Evolutionary conservation across 2,888 invertebrate species (phyloP).

Genomic region (Luffia ferchaultella): DNA sequence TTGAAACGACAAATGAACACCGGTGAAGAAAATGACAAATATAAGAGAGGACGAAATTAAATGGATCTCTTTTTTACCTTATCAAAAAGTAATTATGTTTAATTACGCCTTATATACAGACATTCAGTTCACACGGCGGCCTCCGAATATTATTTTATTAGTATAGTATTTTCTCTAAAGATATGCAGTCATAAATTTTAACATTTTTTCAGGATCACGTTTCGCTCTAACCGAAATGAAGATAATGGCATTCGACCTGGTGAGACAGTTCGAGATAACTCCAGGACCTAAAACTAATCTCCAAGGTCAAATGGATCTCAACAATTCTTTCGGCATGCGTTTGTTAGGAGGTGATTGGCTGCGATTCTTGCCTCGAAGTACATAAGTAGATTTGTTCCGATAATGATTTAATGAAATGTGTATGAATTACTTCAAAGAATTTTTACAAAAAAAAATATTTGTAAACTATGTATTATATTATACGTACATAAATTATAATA

Average conservation of each 20-base stretch:
- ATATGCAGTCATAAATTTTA: neutral
- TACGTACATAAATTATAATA: neutral
- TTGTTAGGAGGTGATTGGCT: constrained; percentile 35
- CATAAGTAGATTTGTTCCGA: neutral
- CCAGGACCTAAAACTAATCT: constrained; percentile 31
- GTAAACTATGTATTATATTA: neutral
- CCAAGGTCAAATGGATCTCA: constrained; percentile 21
- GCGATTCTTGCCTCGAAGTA: constrained; percentile 9
- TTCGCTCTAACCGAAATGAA: constrained; percentile 44
- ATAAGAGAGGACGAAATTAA: too few species aligned
- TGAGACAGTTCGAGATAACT: constrained; percentile 31
- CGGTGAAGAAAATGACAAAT: neutral
- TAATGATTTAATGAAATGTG: neutral
- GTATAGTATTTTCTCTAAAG: neutral
- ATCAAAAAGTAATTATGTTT: neutral
- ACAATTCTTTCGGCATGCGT: constrained; percentile 22
- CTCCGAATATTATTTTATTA: neutral
- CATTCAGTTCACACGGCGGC: neutral
- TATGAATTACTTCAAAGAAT: neutral
- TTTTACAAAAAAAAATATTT: neutral
- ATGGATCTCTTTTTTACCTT: too few species aligned
- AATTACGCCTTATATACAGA: neutral
- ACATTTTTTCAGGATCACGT: constrained; percentile 27
- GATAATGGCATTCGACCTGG: constrained; percentile 34
- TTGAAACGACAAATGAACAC: neutral